Percentiles rank a stretch among this genome's conserved stretches.
Evolutionary conservation across 2,888 invertebrate genomes (phyloP).

Genomic region (Acanthococcus lagerstroemiae): DNA sequence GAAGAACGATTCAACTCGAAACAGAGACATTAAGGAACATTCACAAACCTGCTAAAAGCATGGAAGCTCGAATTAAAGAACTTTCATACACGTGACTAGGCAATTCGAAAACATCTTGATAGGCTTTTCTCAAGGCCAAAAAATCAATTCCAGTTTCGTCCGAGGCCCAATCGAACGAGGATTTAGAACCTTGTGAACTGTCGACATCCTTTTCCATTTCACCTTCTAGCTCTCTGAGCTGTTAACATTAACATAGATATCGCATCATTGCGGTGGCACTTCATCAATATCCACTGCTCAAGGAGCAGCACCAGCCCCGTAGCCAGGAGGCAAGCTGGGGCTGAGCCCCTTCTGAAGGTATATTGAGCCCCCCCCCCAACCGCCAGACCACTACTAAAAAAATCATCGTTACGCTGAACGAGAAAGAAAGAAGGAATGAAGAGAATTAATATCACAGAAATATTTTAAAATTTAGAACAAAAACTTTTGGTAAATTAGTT

Average conservation of each 20-base stretch:
- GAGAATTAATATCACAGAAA: too few species aligned
- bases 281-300: too few species aligned
- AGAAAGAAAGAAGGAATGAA: too few species aligned
- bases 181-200: conserved; percentile 42
- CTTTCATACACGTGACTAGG: conserved; percentile 48
- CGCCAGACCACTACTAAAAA: too few species aligned
- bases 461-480: too few species aligned
- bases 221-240: conserved; percentile 54
- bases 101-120: conserved; percentile 45
- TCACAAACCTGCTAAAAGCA: conserved; percentile 55
- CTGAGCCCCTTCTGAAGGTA: too few species aligned
- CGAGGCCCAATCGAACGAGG: conserved; percentile 33
- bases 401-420: too few species aligned
- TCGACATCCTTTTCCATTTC: conserved; percentile 84
- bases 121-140: conserved; percentile 59
- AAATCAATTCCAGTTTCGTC: conserved; percentile 53
- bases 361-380: too few species aligned
- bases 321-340: too few species aligned
- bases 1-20: background rate
- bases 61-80: conserved; percentile 63
- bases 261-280: background rate
- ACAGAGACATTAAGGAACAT: background rate
- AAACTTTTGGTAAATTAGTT: too few species aligned
- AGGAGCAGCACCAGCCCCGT: too few species aligned
- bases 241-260: conserved; percentile 40